Evolutionary conservation across 2,888 invertebrate genomes (phyloP).

Genomic region (Drosophila anomelani): DNA sequence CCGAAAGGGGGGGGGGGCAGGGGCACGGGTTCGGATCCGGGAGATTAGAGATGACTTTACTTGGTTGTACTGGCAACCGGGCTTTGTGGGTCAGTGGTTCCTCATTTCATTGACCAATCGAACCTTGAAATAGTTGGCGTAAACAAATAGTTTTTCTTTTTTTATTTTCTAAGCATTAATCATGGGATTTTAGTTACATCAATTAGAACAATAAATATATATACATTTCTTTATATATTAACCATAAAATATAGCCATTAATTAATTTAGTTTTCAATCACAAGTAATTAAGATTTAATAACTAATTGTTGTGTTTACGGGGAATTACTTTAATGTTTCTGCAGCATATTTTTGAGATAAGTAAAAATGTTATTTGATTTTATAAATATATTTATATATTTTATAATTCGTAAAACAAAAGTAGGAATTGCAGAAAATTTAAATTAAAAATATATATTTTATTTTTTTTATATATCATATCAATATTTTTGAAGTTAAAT

Average conservation of each 20-base stretch:
- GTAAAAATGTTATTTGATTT: no score
- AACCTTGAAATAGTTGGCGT: constrained; percentile 28
- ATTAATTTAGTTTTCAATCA: background rate
- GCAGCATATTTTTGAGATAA: no score
- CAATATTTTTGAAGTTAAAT: no score
- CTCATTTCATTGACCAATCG: constrained; percentile 32
- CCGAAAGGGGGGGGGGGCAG: background rate
- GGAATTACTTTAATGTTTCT: background rate
- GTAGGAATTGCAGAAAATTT: no score
- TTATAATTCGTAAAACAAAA: no score
- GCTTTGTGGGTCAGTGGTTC: constrained; percentile 32
- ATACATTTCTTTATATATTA: background rate
- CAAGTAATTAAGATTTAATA: background rate
- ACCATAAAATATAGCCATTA: background rate
- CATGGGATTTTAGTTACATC: background rate
- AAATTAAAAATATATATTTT: no score
- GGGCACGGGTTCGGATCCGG: constrained; percentile 15
- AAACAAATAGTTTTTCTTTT: constrained; percentile 15
- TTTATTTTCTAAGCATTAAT: background rate
- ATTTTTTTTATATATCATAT: no score
- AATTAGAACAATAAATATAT: background rate
- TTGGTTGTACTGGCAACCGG: constrained; percentile 5
- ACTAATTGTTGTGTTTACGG: background rate
- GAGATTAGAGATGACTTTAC: constrained; percentile 25
- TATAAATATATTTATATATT: no score